These are phyloP conservation scores for Benthosema pterotum DNA, from an alignment of 2,797 vertebrate genomes.

Conservation along the genomic window DNA sequence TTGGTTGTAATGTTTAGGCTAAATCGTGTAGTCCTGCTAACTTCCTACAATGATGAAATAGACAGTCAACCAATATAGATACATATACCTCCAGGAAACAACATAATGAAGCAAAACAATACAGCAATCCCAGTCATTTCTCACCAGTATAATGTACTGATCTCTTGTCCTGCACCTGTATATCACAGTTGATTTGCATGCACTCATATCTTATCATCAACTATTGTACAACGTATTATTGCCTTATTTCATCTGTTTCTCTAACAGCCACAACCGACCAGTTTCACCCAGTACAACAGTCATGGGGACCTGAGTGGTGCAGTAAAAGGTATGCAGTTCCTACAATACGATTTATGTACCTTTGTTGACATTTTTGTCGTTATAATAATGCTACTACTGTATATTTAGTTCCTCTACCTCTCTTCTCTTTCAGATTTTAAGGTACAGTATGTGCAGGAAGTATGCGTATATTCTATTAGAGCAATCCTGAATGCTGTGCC, in stretches of 20 bases:
- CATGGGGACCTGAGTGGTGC: constrained; percentile 83
- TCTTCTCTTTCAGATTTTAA: constrained; percentile 56
- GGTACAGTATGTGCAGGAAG: constrained; percentile 55
- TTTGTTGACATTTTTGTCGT: not conserved
- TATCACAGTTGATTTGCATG: too few species aligned
- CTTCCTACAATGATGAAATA: too few species aligned
- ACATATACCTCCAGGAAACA: too few species aligned
- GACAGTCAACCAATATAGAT: too few species aligned
- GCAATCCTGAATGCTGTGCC: not conserved
- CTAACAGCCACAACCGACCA: constrained; percentile 85
- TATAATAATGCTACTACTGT: not conserved
- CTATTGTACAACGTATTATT: too few species aligned
- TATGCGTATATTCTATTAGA: not conserved
- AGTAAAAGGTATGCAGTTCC: constrained; percentile 77
- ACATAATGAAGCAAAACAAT: too few species aligned
- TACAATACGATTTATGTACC: not conserved
- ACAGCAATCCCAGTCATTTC: too few species aligned
- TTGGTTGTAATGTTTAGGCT: too few species aligned
- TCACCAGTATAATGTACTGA: too few species aligned
- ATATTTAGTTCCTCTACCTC: constrained; percentile 11
- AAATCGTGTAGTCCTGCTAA: too few species aligned
- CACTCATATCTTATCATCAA: too few species aligned
- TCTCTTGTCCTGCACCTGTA: too few species aligned
- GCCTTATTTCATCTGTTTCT: constrained; percentile 19
- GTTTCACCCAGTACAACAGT: constrained; percentile 87